phyloP scores from a whole-genome alignment of 2,888 invertebrate species.

The Microdon myrmicae region DNA sequence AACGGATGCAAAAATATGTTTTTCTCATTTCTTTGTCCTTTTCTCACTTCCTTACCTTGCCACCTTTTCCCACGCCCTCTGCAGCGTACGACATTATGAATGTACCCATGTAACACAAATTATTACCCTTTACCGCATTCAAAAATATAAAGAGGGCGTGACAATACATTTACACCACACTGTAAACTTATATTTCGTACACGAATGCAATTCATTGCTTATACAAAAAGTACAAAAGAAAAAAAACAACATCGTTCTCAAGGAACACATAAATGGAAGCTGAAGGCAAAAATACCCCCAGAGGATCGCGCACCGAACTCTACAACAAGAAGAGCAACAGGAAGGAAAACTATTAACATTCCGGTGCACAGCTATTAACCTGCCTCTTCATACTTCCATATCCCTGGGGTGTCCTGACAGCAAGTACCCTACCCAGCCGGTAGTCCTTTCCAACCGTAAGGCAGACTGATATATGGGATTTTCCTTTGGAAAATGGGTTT shows the following conservation, averaged over 20 bases:
- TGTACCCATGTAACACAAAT: neutral
- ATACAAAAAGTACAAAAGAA: slow-evolving; percentile 5
- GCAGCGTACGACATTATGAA: too few species aligned
- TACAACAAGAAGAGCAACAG: slow-evolving; percentile 53
- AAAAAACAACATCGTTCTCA: slow-evolving; percentile 17
- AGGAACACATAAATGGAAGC: slow-evolving; percentile 9
- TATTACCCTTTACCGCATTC: too few species aligned
- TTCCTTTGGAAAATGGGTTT: slow-evolving; percentile 45
- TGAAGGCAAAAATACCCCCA: slow-evolving; percentile 10
- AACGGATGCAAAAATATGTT: too few species aligned
- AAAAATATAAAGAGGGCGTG: too few species aligned
- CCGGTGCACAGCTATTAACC: slow-evolving; percentile 56
- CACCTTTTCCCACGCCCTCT: too few species aligned
- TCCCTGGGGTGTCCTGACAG: slow-evolving; percentile 1
- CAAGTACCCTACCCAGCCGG: slow-evolving; percentile 4
- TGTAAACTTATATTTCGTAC: neutral
- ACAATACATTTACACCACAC: slow-evolving; percentile 2
- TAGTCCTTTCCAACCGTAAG: slow-evolving; percentile 15
- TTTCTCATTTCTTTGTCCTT: too few species aligned
- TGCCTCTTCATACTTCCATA: slow-evolving; percentile 16
- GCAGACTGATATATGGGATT: slow-evolving; percentile 49
- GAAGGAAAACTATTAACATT: slow-evolving; percentile 57
- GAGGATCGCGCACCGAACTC: slow-evolving; percentile 36
- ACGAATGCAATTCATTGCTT: neutral
- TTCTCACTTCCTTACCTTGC: too few species aligned